Conservation (phyloP, 2,888 invertebrate species). For the Archaeoteleia sp. region DNA sequence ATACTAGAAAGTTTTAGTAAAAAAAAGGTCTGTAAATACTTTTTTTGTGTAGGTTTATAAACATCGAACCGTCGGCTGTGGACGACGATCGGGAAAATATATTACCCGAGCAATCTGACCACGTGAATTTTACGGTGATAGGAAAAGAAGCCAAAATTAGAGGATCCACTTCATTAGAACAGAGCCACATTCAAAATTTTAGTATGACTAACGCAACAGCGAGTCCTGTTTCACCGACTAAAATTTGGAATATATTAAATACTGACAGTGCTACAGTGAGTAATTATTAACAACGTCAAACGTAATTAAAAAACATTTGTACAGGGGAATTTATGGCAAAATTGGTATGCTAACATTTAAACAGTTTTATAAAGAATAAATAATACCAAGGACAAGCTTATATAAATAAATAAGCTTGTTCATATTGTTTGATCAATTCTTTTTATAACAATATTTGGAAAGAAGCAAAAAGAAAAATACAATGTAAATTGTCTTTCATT, state of each 20-base stretch:
- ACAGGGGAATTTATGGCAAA: too few relatives aligned
- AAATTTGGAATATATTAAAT: constrained; percentile 64
- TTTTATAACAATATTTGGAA: too few relatives aligned
- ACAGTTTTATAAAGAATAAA: too few relatives aligned
- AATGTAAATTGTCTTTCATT: too few relatives aligned
- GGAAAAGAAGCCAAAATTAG: constrained; percentile 74
- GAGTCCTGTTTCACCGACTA: constrained; percentile 66
- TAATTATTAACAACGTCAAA: neutral
- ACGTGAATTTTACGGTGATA: constrained; percentile 68
- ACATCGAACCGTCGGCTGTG: constrained; percentile 82
- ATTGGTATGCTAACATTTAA: too few relatives aligned
- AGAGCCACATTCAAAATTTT: constrained; percentile 59
- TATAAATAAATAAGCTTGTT: too few relatives aligned
- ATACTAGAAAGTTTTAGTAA: too few relatives aligned
- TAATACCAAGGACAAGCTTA: too few relatives aligned
- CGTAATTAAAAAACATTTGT: constrained; percentile 13
- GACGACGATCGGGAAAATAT: constrained; percentile 77
- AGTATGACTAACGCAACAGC: constrained; percentile 66
- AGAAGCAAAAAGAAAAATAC: too few relatives aligned
- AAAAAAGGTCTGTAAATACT: too few relatives aligned
- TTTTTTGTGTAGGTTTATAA: constrained; percentile 82
- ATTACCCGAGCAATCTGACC: constrained; percentile 71
- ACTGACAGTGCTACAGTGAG: constrained; percentile 56
- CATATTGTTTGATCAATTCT: too few relatives aligned
- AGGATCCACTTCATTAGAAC: constrained; percentile 73